Percentiles rank a stretch among this genome's conserved stretches.
phyloP scores from a whole-genome alignment of 2,888 invertebrate species.

The Drosophila kambysellisi region DNA sequence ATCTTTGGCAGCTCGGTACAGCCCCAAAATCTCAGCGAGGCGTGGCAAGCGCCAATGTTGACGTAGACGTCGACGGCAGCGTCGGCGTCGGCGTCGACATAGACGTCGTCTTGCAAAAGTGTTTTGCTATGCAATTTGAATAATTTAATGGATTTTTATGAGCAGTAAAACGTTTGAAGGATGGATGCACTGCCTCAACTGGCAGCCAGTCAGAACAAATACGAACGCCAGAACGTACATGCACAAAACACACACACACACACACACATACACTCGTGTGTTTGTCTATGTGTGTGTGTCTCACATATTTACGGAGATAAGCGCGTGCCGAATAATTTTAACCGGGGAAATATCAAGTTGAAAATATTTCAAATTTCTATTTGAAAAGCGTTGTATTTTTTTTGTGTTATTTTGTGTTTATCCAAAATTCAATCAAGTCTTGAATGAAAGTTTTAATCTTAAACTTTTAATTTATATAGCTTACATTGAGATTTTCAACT shows the following conservation, averaged over 20 bases:
- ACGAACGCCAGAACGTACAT: conserved; percentile 1
- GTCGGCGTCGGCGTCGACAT: conserved; percentile 19
- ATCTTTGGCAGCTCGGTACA: conserved; percentile 13
- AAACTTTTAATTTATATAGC: background rate
- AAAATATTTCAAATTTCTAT: background rate
- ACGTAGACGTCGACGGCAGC: conserved; percentile 9
- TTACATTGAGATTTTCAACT: background rate
- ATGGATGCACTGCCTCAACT: conserved; percentile 64
- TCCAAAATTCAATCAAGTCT: background rate
- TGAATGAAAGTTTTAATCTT: background rate
- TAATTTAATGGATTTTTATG: conserved; percentile 83
- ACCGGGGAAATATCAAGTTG: background rate
- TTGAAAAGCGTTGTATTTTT: background rate
- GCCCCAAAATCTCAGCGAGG: conserved; percentile 52
- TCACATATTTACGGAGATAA: conserved; percentile 3
- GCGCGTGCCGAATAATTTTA: background rate
- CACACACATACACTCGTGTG: background rate
- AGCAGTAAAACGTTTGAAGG: conserved; percentile 78
- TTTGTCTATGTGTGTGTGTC: conserved; percentile 14
- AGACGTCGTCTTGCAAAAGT: conserved; percentile 44
- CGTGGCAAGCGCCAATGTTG: conserved; percentile 38
- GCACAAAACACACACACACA: conserved; percentile 5
- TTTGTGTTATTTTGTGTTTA: background rate
- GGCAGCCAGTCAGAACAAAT: conserved; percentile 21
- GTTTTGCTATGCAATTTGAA: conserved; percentile 78